A percentile compares a stretch with the other conserved stretches of the same genome.
Conservation (phyloP, 2,888 invertebrate species). For the Caenorhabditis sp. region DNA sequence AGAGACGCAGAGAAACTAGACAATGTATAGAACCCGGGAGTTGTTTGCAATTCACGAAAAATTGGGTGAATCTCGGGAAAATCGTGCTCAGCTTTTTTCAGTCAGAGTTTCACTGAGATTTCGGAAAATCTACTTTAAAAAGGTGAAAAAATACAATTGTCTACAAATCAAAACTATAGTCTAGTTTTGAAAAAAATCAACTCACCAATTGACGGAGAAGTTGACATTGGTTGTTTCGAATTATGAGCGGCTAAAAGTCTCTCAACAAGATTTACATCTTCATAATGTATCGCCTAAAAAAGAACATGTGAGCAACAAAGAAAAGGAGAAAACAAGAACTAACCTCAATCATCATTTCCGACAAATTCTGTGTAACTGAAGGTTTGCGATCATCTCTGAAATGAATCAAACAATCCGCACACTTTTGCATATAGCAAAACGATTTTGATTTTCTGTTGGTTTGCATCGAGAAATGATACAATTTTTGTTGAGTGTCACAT, state of each 20-base stretch:
- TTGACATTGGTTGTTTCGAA: constrained; percentile 63
- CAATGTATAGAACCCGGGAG: too few species aligned
- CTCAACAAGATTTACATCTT: constrained; percentile 65
- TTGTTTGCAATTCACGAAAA: too few species aligned
- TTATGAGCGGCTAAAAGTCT: constrained; percentile 63
- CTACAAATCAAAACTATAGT: too few species aligned
- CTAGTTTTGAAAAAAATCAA: too few species aligned
- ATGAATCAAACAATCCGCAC: neutral
- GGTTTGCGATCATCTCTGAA: constrained; percentile 68
- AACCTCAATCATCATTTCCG: constrained; percentile 69
- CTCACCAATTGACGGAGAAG: constrained; percentile 65
- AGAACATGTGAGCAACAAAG: neutral
- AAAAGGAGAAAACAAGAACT: constrained; percentile 7
- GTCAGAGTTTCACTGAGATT: too few species aligned
- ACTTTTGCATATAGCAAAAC: neutral
- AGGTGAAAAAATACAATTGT: too few species aligned
- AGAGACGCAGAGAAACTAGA: too few species aligned
- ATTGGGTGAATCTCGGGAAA: too few species aligned
- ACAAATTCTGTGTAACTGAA: constrained; percentile 67
- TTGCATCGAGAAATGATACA: neutral
- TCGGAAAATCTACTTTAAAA: too few species aligned
- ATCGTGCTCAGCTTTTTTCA: too few species aligned
- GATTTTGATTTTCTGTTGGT: constrained; percentile 1
- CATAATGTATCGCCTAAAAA: constrained; percentile 68
- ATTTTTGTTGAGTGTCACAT: neutral